Conservation (phyloP, 2,888 invertebrate species). For the Notocelia uddmanniana region DNA sequence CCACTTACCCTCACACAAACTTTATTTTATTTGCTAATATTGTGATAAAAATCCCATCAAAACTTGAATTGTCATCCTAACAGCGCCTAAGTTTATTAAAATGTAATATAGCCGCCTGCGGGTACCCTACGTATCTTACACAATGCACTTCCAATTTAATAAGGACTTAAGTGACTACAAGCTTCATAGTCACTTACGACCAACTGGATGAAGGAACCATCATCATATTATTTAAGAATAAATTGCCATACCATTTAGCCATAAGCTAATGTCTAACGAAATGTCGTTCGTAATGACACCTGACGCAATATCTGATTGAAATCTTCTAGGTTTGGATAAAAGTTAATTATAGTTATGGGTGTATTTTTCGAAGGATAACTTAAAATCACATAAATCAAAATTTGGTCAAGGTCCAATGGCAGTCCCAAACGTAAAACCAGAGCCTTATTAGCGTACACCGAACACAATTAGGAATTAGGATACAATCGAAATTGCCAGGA, state of each 20-base stretch:
- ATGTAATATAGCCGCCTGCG: constrained; percentile 7
- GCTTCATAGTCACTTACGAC: background rate
- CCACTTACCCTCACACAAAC: too few species aligned
- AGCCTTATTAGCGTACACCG: too few species aligned
- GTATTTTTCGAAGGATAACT: background rate
- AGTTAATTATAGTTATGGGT: background rate
- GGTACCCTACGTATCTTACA: background rate
- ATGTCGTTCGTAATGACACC: constrained; percentile 48
- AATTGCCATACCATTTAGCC: constrained; percentile 56
- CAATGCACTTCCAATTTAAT: background rate
- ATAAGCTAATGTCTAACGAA: constrained; percentile 55
- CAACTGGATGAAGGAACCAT: background rate
- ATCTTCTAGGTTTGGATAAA: background rate
- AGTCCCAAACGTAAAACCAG: too few species aligned
- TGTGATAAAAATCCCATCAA: too few species aligned
- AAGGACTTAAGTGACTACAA: background rate
- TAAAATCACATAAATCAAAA: background rate
- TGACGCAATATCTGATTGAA: constrained; percentile 41
- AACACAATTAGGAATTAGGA: too few species aligned
- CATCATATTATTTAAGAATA: constrained; percentile 54
- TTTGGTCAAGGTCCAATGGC: too few species aligned
- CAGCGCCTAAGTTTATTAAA: too few species aligned
- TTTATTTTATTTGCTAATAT: too few species aligned
- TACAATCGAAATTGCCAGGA: too few species aligned
- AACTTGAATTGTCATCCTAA: too few species aligned